Evolutionary conservation across 2,113 vertebrate genomes (phyloP), one percentile per base, ranked within the genome.

Genomic region (Salvelinus fontinalis): DNA sequence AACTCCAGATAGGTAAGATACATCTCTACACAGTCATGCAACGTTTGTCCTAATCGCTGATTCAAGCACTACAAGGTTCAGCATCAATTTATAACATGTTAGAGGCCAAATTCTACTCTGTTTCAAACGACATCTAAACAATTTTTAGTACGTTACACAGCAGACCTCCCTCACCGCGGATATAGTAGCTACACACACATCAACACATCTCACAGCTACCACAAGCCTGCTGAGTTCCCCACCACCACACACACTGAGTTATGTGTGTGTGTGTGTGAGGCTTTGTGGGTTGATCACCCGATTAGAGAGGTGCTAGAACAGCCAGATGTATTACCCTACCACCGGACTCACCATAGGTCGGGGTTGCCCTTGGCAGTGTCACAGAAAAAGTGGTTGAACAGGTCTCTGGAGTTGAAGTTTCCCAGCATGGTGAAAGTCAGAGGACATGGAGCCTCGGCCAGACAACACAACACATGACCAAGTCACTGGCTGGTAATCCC

Each of bases 301-400:
- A 44, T 44, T 44, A 11, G 64, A 16, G 65, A 29, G 65, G 12
- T 6, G 12, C 39, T 44, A 44, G 39, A 11, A 13, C 27, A 29
- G 24, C 27, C 65, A 44, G 39, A 44, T 44, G 39, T 44, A 44
- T 44, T 44, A 44, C 39, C 51, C 5, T 14, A 1, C 7, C 26
- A 27, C 51, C 44, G 0, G 3, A 93, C 93, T 94, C 89, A 94
- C 93, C 93, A 93, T 81, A 94, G 83, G 44, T 85, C 91, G 0
- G 91, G 93, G 87, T 94, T 94, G 62, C 92, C 93, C 75, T 93
- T 92, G 79, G 92, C 92, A 16, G 93, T 93, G 79, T 94, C 90
- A 74, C 92, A 94, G 87, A 93, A 94, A 82, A 93, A 94, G 71
- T 93, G 89, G 86, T 92, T 93, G 81, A 94, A 93, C 79, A 94